Evolutionary conservation across 2,113 vertebrate genomes (phyloP).

Genomic region (Diadophis punctatus): DNA sequence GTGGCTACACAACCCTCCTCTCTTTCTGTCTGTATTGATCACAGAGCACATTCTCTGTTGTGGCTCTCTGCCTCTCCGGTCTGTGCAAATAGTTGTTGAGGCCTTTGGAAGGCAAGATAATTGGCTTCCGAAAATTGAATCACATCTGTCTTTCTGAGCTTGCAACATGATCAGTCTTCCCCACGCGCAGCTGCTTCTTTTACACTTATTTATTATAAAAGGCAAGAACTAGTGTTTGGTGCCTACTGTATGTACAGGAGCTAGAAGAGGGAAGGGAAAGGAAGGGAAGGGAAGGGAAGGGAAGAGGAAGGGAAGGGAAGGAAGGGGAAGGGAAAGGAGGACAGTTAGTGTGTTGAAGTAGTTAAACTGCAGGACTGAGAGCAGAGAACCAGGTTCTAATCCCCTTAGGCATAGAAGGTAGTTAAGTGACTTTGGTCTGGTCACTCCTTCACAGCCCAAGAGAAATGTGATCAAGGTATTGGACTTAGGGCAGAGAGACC

Average conservation of each 20-base stretch:
- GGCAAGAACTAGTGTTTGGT: background rate
- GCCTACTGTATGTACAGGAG: background rate
- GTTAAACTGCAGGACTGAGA: background rate
- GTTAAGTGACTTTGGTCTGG: background rate
- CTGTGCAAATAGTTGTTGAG: background rate
- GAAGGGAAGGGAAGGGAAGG: too few species aligned
- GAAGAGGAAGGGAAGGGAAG: too few species aligned
- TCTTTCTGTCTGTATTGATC: conserved; percentile 16
- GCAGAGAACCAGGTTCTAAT: background rate
- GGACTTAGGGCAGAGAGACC: background rate
- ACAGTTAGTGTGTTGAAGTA: background rate
- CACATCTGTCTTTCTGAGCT: conserved; percentile 34
- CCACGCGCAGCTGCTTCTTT: conserved; percentile 36
- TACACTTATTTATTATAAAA: conserved; percentile 14
- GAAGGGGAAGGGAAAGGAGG: background rate
- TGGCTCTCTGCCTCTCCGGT: background rate
- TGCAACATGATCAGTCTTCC: conserved; percentile 9
- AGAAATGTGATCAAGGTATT: background rate
- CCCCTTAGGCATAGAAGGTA: background rate
- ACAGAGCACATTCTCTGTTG: background rate
- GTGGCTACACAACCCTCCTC: conserved; percentile 35
- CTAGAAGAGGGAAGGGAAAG: background rate
- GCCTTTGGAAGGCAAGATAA: background rate
- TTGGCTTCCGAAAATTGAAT: background rate
- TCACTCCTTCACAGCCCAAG: background rate